Evolutionary conservation across 2,888 invertebrate genomes (phyloP), one percentile per base, ranked within the genome.

Genomic region (Monochamus alternatus): DNA sequence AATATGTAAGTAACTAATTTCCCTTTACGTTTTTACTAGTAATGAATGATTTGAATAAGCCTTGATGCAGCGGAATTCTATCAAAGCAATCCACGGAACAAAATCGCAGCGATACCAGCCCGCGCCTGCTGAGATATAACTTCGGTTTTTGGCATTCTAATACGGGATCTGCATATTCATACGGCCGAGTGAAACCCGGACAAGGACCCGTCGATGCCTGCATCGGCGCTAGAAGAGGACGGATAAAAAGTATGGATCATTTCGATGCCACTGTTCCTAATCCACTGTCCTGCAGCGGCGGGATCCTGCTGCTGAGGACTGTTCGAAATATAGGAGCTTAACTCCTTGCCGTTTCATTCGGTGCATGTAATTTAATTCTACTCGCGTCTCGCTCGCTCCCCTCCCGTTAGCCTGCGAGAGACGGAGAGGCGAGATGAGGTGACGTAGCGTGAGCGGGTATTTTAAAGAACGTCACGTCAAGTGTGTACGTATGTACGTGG

Each of bases 141-240:
- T 87, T 88, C 85, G 87, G 88, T 88, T 87, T 88, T 88, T 88
- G 87, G 87, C 87, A 86, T 86, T 86, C 86, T 87, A 88, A 88
- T 87, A 83, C 87, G 83, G 87, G 87, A 87, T 88, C 87, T 88
- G 87, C 88, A 88, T 88, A 88, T 88, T 88, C 87, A 88, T 87
- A 85, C 81, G 82, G 82, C 82, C 84, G 84, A 85, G 84, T 85
- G 82, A 84, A 83, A 79, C 78, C 75, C 73, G 60, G 75, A 78
- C 75, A 79, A 80, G 78, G 73, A 79, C 64, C 47, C 71, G 66
- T 70, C 66, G 74, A 72, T 59, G 78, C 72, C 78, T 75, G 75
- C 73, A 66, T 67, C 72, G 47, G 77, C 71, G 81, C 72, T 68
- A 77, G 85, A 82, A 81, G 83, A 83, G 84, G 84, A 85, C 79